phyloP scores from a whole-genome alignment of 2,888 invertebrate species.

The Ceramica pisi region DNA sequence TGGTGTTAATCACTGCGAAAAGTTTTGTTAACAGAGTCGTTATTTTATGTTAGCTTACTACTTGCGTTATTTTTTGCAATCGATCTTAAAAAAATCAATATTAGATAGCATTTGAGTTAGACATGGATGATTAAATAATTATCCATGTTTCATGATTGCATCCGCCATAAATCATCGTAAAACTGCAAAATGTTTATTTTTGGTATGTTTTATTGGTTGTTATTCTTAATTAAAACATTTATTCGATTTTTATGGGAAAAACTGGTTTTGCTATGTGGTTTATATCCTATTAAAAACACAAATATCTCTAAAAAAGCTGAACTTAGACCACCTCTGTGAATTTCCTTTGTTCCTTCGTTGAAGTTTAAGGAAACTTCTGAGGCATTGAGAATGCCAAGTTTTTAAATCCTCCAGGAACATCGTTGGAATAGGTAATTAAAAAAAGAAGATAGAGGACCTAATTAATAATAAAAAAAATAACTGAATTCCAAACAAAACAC shows the following conservation, averaged over 20 bases:
- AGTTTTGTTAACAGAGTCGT: too few species aligned
- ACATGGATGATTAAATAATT: conserved; percentile 19
- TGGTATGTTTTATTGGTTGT: conserved; percentile 18
- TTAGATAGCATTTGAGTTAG: neutral
- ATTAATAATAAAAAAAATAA: too few species aligned
- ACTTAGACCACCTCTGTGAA: conserved; percentile 3
- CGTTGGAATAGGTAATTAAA: too few species aligned
- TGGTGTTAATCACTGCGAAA: too few species aligned
- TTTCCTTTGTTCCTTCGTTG: too few species aligned
- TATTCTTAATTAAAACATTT: conserved; percentile 24
- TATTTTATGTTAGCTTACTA: neutral
- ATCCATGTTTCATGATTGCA: conserved; percentile 21
- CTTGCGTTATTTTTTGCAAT: neutral
- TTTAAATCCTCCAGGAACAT: too few species aligned
- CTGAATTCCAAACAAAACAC: too few species aligned
- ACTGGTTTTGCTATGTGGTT: neutral
- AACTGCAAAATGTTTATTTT: conserved; percentile 17
- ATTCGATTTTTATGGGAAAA: conserved; percentile 21
- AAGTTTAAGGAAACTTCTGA: too few species aligned
- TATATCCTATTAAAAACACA: neutral
- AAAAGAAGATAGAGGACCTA: too few species aligned
- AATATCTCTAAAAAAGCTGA: neutral
- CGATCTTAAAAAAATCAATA: neutral
- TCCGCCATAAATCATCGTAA: conserved; percentile 24
- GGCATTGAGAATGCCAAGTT: too few species aligned